A percentile compares a stretch with the other conserved stretches of the same genome.
These are phyloP conservation scores for Orchestia grillus DNA, from an alignment of 1,140 invertebrate genomes.

Conservation along the genomic window DNA sequence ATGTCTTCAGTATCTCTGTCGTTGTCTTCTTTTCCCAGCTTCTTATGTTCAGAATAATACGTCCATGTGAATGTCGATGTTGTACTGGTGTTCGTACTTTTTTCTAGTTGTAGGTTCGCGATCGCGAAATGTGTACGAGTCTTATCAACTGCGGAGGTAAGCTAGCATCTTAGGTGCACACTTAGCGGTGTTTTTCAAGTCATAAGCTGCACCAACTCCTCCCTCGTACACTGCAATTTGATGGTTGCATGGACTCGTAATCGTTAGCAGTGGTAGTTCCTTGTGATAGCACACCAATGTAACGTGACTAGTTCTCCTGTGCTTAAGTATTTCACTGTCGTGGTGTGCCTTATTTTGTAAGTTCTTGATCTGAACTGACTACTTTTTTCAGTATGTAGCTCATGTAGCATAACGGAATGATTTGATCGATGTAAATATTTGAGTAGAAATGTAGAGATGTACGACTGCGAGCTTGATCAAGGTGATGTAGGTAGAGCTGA, in stretches of 20 bases:
- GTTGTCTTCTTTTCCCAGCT: neutral
- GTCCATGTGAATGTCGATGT: slow-evolving; percentile 55
- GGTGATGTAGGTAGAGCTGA: neutral
- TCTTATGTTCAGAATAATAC: neutral
- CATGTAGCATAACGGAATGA: neutral
- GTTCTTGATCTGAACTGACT: neutral
- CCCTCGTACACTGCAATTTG: neutral
- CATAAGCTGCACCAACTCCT: neutral
- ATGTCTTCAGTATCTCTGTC: neutral
- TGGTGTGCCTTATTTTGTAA: neutral
- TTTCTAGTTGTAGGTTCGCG: neutral
- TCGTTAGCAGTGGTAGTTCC: neutral
- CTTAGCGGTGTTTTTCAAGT: neutral
- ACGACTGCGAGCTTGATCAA: neutral
- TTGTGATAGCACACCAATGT: neutral
- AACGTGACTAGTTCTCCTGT: neutral
- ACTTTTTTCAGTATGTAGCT: neutral
- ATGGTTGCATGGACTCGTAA: neutral
- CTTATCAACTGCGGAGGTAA: neutral
- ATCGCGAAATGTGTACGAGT: neutral
- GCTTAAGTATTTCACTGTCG: neutral
- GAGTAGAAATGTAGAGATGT: neutral
- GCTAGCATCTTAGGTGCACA: neutral
- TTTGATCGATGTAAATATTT: neutral
- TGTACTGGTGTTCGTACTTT: neutral